Base-by-base conservation (phyloP, 1,140 invertebrate genomes). In the Drosophila biarmipes region DNA sequence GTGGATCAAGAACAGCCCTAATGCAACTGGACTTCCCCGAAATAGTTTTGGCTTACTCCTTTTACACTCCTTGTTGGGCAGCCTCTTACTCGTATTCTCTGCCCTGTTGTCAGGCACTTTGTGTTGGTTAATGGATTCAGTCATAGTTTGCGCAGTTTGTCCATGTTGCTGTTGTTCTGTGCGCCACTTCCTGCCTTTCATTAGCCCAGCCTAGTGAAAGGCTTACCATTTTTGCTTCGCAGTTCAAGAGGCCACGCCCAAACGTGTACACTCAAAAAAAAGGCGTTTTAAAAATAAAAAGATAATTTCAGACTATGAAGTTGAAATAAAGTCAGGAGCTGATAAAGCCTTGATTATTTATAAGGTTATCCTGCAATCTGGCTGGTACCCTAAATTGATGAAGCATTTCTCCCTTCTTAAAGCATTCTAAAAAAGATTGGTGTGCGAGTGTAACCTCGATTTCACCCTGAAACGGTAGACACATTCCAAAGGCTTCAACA, bases 401-500 rank as follows among this genome's bases (percentile, higher is more conserved):
- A 11, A 35, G 34, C n/a, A n/a, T n/a, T n/a, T n/a, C n/a, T n/a
- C n/a, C n/a, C n/a, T n/a, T n/a, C n/a, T n/a, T n/a, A n/a, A n/a
- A n/a, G n/a, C n/a, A n/a, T n/a, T n/a, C n/a, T n/a, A n/a, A n/a
- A n/a, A n/a, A 10, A 21, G 14, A 6, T 31, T 15, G 19, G 6
- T 17, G 17, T 71, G 17, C 31, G 21, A 38, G 45, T 35, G 63
- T 52, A 46, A 10, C 38, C 45, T 24, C 7, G 19, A 34, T 17
- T 24, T 35, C 6, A 2, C 34, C 10, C n/a, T 31, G 2, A 54
- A 54, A 34, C 63, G 35, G 40, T 43, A 77, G 63, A 77, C 55
- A 71, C 74, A 77, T 77, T 77, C 77, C 27, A 62, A 77, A 77
- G 73, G 74, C 51, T 77, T 77, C 74, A 76, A 54, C 71, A 67